A percentile compares a stretch with the other conserved stretches of the same genome.
These are phyloP conservation scores for Muscicapa comitata DNA, from an alignment of 2,797 vertebrate species.

Conservation along the genomic window DNA sequence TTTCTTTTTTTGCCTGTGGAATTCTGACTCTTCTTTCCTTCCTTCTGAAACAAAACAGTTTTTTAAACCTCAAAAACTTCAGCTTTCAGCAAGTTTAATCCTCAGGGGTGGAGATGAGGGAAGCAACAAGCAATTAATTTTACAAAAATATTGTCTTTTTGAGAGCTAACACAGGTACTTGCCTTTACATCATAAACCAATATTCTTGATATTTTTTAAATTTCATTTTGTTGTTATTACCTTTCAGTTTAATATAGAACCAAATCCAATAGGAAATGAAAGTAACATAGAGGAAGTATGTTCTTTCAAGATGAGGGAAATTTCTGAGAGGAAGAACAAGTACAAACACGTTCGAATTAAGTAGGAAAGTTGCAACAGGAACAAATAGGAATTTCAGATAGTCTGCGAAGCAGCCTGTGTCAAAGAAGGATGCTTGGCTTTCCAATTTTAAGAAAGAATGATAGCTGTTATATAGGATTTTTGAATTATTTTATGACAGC, in stretches of 20 bases:
- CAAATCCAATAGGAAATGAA: background rate
- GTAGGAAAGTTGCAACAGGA: background rate
- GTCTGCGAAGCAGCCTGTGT: background rate
- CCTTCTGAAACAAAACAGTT: background rate
- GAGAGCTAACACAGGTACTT: background rate
- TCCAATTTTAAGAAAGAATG: slow-evolving; percentile 13
- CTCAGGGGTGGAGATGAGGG: background rate
- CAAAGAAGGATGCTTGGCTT: background rate
- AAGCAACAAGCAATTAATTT: background rate
- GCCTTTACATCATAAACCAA: background rate
- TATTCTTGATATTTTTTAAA: background rate
- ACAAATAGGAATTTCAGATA: background rate
- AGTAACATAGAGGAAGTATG: background rate
- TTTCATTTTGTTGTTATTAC: background rate
- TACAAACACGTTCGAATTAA: background rate
- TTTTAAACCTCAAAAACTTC: background rate
- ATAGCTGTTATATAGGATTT: background rate
- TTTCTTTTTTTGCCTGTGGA: accelerated
- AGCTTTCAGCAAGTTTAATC: background rate
- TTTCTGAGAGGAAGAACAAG: background rate
- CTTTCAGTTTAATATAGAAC: background rate
- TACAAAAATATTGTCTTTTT: background rate
- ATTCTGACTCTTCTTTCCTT: background rate
- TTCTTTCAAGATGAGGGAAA: background rate
- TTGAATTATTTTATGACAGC: slow-evolving; percentile 27